Evolutionary conservation across 1,140 invertebrate species (phyloP).

Genomic region (Lamellibrachia luymesi): DNA sequence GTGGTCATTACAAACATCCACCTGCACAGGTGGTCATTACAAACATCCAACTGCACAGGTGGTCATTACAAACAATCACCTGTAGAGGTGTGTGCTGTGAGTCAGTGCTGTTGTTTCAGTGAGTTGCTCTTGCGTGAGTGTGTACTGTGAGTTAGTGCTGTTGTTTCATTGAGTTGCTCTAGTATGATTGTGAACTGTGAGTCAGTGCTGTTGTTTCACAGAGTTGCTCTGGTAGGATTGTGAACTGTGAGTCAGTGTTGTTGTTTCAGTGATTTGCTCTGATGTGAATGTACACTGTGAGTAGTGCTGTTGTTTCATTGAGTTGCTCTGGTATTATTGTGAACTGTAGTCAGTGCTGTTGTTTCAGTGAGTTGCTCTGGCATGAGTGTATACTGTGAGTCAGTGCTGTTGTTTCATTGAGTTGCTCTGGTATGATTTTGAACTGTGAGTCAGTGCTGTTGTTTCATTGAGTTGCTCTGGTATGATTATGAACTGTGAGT

Average conservation of each 20-base stretch:
- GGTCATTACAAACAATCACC: not conserved
- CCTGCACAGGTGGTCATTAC: too few relatives aligned
- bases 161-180: not conserved
- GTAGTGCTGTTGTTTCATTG: too few relatives aligned
- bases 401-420: conserved; percentile 43
- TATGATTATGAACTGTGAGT: not conserved
- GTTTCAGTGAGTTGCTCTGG: conserved; percentile 10
- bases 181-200: not conserved
- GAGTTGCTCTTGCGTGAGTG: not conserved
- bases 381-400: too few relatives aligned
- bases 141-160: not conserved
- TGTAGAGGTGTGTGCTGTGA: not conserved
- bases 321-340: too few relatives aligned
- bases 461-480: not conserved
- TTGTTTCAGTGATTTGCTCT: conserved; percentile 40
- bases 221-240: not conserved
- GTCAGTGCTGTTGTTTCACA: not conserved
- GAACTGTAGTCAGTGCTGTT: conserved; percentile 30
- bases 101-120: too few relatives aligned
- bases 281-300: conserved; percentile 35
- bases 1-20: too few relatives aligned
- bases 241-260: not conserved
- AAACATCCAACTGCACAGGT: too few relatives aligned
- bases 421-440: conserved; percentile 32
- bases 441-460: not conserved